Base-by-base conservation (phyloP, 2,888 invertebrate species). In the Trichopoda pennipes region DNA sequence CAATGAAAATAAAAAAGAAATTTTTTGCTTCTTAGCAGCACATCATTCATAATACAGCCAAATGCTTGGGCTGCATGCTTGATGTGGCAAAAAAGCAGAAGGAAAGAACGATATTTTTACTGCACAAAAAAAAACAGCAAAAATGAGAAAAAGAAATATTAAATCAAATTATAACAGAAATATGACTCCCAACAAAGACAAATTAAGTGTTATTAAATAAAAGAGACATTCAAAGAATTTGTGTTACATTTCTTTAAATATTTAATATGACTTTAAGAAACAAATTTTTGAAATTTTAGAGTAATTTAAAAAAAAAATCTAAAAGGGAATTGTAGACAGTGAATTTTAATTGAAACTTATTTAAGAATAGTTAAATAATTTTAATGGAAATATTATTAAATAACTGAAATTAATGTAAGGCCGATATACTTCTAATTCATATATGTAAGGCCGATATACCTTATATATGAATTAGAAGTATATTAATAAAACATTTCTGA, bases 121-220 rank as follows among this genome's bases (percentile, higher is more conserved):
- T 70, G 66, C 53, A 19, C 32, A 32, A 35, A 42, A 58, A 38
- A 38, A 35, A n/a, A 19, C 16, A 38, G 23, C 28, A 76, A 77
- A 63, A 68, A 28, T 4, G 8, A 38, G 28, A 35, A n/a, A 19
- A 19, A 38, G 51, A 28, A 76, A 77, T 63, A 68, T 74, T 61
- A 74, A 74, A 74, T 80, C 79, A 80, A 80, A 74, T 80, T 80
- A 80, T 80, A 68, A 69, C 79, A 80, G 73, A 74, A 74, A 80
- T 74, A 61, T 80, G 72, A 80, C 79, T 80, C 47, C 21, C 74
- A 74, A 80, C 79, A 74, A 80, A 66, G 68, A 80, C 58, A 66
- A 74, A 80, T 80, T 80, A 80, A 80, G 61, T 74, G 68, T 42
- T 79, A 53, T 73, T 68, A 56, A 64, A 51, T 49, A 42, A 70